Percentiles rank a stretch among this genome's conserved stretches.
Evolutionary conservation across 2,797 vertebrate species (phyloP).

Genomic region (Pampus argenteus): DNA sequence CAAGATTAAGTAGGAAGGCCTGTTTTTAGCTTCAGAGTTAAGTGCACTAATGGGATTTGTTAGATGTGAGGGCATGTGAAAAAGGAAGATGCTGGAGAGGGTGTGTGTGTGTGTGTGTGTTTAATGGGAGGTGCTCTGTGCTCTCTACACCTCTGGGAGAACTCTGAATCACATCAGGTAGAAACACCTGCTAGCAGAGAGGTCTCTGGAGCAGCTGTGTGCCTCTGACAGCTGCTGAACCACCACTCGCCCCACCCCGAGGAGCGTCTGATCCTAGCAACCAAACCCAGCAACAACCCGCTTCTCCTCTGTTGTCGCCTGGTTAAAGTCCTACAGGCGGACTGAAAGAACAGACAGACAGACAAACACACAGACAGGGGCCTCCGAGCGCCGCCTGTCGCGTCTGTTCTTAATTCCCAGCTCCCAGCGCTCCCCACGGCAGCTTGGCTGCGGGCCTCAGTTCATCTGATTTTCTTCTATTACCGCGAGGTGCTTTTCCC

Average conservation of each 20-base stretch:
- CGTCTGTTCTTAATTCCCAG: slow-evolving; percentile 20
- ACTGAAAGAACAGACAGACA: slow-evolving; percentile 15
- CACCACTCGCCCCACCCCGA: not conserved
- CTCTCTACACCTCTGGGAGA: slow-evolving; percentile 45
- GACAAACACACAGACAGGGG: slow-evolving; percentile 11
- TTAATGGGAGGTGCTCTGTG: not conserved
- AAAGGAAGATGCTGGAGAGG: not conserved
- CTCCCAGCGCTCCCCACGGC: slow-evolving; percentile 20
- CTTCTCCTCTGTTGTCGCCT: slow-evolving; percentile 21
- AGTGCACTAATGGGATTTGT: slow-evolving; percentile 62
- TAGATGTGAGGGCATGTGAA: slow-evolving; percentile 24
- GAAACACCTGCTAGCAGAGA: slow-evolving; percentile 55
- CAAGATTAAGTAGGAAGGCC: slow-evolving; percentile 44
- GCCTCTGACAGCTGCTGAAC: slow-evolving; percentile 51
- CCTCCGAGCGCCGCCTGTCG: slow-evolving; percentile 5
- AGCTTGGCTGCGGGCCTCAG: slow-evolving; percentile 27
- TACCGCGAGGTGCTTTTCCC: slow-evolving; percentile 8
- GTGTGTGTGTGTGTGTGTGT: slow-evolving; percentile 10
- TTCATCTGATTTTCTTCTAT: slow-evolving; percentile 42
- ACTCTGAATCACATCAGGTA: slow-evolving; percentile 54
- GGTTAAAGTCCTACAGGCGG: slow-evolving; percentile 20
- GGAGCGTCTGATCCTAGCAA: slow-evolving; percentile 30
- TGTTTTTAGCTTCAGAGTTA: slow-evolving; percentile 57
- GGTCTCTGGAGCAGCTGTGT: slow-evolving; percentile 56
- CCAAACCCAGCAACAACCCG: slow-evolving; percentile 3